A percentile compares a stretch with the other conserved stretches of the same genome.
Evolutionary conservation across 64 coral and sea anemone species (phyloP).

Genomic region (Stichodactyla mertensii): DNA sequence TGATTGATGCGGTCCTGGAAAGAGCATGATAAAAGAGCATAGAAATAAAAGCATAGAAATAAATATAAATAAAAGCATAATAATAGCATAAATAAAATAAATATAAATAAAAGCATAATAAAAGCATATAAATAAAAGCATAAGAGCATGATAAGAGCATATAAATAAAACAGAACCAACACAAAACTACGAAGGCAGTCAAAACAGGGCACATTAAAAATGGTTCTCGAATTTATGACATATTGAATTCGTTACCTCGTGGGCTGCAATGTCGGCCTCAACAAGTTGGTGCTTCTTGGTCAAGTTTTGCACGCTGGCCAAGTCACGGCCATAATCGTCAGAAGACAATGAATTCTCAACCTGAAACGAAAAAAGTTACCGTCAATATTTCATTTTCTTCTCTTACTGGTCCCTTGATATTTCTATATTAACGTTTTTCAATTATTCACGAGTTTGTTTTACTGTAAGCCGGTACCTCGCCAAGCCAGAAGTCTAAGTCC

Average conservation of each 20-base stretch:
- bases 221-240: background rate
- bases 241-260: slow-evolving; percentile 45
- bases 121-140: too few relatives aligned
- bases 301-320: slow-evolving; percentile 96
- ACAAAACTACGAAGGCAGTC: background rate
- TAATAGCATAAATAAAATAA: too few relatives aligned
- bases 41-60: too few relatives aligned
- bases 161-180: background rate
- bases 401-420: too few relatives aligned
- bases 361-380: slow-evolving; percentile 17
- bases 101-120: too few relatives aligned
- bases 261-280: slow-evolving; percentile 90
- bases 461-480: slow-evolving; percentile 47
- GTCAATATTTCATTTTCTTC: background rate
- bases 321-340: slow-evolving; percentile 91
- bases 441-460: too few relatives aligned
- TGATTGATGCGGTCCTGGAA: slow-evolving; percentile 82
- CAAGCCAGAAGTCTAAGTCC: slow-evolving; percentile 94
- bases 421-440: too few relatives aligned
- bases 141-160: too few relatives aligned
- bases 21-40: background rate
- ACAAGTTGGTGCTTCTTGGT: slow-evolving; percentile 98
- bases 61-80: too few relatives aligned
- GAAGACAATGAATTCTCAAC: slow-evolving; percentile 81
- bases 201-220: background rate